Conservation (phyloP, 2,888 invertebrate species). For the Rotaria magnacalcarata region DNA sequence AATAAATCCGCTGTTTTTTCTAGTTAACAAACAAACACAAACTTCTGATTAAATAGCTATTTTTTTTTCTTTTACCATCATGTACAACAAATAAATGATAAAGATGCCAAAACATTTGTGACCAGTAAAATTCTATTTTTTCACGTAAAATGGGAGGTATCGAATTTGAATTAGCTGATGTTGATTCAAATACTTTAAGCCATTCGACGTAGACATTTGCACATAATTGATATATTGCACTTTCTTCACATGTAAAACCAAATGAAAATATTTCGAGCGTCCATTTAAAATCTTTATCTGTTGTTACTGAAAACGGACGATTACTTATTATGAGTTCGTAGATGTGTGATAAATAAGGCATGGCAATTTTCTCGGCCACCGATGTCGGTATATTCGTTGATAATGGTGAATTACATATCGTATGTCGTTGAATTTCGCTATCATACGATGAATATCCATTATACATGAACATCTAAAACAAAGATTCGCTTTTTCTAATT, state of each 20-base stretch:
- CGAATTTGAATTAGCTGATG: background rate
- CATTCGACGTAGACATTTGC: slow-evolving; percentile 36
- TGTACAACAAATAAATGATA: slow-evolving; percentile 89
- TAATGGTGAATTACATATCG: slow-evolving; percentile 23
- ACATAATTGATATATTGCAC: slow-evolving; percentile 28
- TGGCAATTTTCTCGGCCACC: background rate
- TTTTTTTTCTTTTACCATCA: slow-evolving; percentile 67
- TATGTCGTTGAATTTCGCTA: slow-evolving; percentile 17
- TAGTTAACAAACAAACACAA: background rate
- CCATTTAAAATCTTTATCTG: slow-evolving; percentile 34
- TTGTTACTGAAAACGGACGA: slow-evolving; percentile 35
- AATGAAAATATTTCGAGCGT: slow-evolving; percentile 27
- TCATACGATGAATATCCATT: slow-evolving; percentile 32
- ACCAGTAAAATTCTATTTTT: slow-evolving; percentile 31
- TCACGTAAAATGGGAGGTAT: slow-evolving; percentile 34
- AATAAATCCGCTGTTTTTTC: slow-evolving; percentile 28
- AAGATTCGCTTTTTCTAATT: background rate
- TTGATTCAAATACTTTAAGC: background rate
- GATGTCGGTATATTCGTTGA: background rate
- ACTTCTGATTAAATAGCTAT: too few relatives aligned
- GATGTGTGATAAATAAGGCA: background rate
- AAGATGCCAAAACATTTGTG: slow-evolving; percentile 80
- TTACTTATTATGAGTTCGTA: slow-evolving; percentile 8
- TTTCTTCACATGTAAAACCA: slow-evolving; percentile 36
- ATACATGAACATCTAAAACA: slow-evolving; percentile 9